A percentile compares a stretch with the other conserved stretches of the same genome.
Evolutionary conservation across 2,797 vertebrate species (phyloP).

Genomic region (Macropodus opercularis): DNA sequence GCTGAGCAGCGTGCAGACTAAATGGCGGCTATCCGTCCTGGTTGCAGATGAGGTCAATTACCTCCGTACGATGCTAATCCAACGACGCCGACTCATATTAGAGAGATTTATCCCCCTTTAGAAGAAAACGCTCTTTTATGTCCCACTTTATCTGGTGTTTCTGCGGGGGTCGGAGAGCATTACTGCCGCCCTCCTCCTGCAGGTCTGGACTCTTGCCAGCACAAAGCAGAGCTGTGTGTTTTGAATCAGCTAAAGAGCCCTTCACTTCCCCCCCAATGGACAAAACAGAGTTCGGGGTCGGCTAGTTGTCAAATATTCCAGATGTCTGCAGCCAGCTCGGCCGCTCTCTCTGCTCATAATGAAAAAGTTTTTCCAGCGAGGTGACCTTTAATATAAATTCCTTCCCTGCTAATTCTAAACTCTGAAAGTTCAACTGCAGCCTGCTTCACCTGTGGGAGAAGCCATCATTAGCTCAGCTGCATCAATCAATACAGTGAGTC

Average conservation of each 20-base stretch:
- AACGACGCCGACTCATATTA: constrained; percentile 49
- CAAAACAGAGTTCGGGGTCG: constrained; percentile 45
- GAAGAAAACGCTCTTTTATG: constrained; percentile 60
- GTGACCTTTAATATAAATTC: constrained; percentile 53
- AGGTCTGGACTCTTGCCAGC: constrained; percentile 39
- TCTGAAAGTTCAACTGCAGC: constrained; percentile 27
- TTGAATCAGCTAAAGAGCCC: constrained; percentile 47
- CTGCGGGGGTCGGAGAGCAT: constrained; percentile 43
- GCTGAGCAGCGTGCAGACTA: constrained; percentile 40
- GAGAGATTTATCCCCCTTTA: constrained; percentile 58
- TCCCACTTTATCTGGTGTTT: constrained; percentile 50
- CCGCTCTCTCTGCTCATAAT: constrained; percentile 18
- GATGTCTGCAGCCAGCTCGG: constrained; percentile 39
- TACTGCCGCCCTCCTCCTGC: constrained; percentile 31
- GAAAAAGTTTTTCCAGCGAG: constrained; percentile 47
- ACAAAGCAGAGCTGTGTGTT: constrained; percentile 41
- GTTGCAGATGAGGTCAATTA: constrained; percentile 69
- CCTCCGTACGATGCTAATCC: constrained; percentile 57
- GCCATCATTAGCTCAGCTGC: constrained; percentile 29
- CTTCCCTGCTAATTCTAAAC: constrained; percentile 19
- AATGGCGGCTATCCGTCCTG: constrained; percentile 61
- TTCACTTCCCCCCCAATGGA: constrained; percentile 28
- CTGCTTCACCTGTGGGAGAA: constrained; percentile 33
- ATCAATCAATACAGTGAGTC: constrained; percentile 33
- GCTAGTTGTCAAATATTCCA: constrained; percentile 55